Base-by-base conservation (phyloP, 2,797 vertebrate genomes). In the Bovichtus variegatus region DNA sequence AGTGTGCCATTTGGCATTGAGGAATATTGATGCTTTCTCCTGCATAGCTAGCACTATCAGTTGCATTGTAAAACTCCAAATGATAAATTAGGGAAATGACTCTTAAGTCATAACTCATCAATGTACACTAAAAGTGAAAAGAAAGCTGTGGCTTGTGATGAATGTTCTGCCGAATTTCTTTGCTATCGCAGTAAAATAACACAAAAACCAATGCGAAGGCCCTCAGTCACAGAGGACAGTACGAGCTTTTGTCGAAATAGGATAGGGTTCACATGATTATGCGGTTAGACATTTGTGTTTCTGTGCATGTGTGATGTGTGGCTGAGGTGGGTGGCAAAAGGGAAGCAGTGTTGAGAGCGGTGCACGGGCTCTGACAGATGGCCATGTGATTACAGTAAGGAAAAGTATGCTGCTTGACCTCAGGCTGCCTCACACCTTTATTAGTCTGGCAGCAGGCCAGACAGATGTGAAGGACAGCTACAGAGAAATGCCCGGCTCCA, bases 381-480 rank as follows among this genome's bases (percentile, higher is more conserved):
- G 87, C 67, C 82, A 75, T 75, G 87, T 89, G 87, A 88, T 89
- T 77, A 80, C 83, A 84, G 81, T 75, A 55, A 90, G 91, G 90
- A 88, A 90, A 91, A 86, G 91, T 84, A 83, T 87, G 87, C 87
- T 78, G 84, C 90, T 83, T 78, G 89, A 91, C 90, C 89, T 90
- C 68, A 57, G 51, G 55, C 86, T 83, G 78, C 78, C 84, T 79
- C 70, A 76, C 88, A 92, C 89, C 89, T 92, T 93, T 81, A 89
- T 83, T 36, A 65, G 74, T 11, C 68, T 84, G 90, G 86, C 81
- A 40, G 47, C 10, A 1, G 53, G 41, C 87, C 90, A 83, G 21
- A 59, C 74, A 76, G 67, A 86, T 82, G 81, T 87, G 76, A 53
- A 59, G 53, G 71, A 73, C 69, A 51, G 71, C 31, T 27, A 43